Evolutionary conservation across 1,140 invertebrate genomes (phyloP).

Genomic region (Cydia pomonella): DNA sequence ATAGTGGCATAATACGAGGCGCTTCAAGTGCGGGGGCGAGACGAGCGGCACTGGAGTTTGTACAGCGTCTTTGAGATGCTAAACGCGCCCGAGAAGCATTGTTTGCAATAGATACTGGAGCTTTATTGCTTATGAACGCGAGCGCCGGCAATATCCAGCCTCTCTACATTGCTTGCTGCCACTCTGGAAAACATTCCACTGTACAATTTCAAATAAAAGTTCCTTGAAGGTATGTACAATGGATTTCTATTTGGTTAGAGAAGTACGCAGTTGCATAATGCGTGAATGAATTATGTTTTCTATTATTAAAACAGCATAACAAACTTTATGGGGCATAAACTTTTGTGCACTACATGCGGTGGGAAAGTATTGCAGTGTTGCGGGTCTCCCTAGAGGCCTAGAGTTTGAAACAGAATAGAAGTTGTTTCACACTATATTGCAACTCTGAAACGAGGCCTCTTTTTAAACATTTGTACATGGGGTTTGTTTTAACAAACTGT

Average conservation of each 20-base stretch:
- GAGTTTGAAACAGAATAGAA: slow-evolving; percentile 11
- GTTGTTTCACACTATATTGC: background rate
- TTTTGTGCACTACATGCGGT: background rate
- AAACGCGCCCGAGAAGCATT: slow-evolving; percentile 46
- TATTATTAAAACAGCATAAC: slow-evolving; percentile 30
- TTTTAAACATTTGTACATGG: background rate
- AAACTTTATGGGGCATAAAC: slow-evolving; percentile 5
- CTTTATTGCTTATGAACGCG: slow-evolving; percentile 52
- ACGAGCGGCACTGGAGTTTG: background rate
- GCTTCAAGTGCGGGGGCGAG: slow-evolving; percentile 14
- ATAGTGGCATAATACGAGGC: background rate
- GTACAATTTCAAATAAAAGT: slow-evolving; percentile 26
- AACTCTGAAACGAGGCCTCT: background rate
- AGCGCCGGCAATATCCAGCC: slow-evolving; percentile 42
- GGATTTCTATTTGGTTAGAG: background rate
- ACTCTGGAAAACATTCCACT: slow-evolving; percentile 43
- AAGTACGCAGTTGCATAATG: slow-evolving; percentile 33
- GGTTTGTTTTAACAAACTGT: background rate
- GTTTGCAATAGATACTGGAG: slow-evolving; percentile 43
- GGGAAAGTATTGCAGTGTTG: slow-evolving; percentile 13
- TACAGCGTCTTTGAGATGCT: slow-evolving; percentile 48
- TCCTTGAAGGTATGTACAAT: background rate
- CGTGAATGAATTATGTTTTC: slow-evolving; percentile 35
- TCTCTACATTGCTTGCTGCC: slow-evolving; percentile 24
- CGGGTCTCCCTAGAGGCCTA: background rate